A percentile compares a stretch with the other conserved stretches of the same genome.
Evolutionary conservation across 2,797 vertebrate species (phyloP).

Genomic region (Sebastes iracundus): DNA sequence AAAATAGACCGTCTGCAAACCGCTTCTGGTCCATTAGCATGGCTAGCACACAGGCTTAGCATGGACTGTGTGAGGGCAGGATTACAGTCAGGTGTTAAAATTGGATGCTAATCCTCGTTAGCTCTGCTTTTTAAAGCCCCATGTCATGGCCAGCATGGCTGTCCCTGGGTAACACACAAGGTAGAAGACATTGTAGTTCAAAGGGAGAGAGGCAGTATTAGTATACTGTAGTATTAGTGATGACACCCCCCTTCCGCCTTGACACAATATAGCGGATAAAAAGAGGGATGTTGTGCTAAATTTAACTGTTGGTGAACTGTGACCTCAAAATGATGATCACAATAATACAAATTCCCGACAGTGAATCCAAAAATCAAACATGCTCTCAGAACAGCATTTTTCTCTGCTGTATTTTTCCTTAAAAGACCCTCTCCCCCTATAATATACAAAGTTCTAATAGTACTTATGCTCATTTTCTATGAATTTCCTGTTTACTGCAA

Average conservation of each 20-base stretch:
- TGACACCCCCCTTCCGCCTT: neutral
- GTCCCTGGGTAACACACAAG: conserved; percentile 41
- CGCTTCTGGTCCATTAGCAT: conserved; percentile 60
- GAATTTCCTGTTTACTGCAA: conserved; percentile 1
- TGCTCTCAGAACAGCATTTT: neutral
- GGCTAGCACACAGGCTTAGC: conserved; percentile 74
- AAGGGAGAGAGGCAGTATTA: neutral
- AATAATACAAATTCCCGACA: neutral
- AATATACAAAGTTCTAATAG: neutral
- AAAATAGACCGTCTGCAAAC: conserved; percentile 39
- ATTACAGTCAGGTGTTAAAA: conserved; percentile 86
- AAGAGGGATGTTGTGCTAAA: neutral
- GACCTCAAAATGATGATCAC: neutral
- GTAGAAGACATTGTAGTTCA: conserved; percentile 18
- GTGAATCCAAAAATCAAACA: neutral
- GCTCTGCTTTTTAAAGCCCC: conserved; percentile 78
- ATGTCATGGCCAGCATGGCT: conserved; percentile 38
- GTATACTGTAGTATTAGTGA: neutral
- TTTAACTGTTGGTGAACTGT: neutral
- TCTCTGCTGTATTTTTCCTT: neutral
- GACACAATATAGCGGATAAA: neutral
- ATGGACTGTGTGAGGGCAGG: conserved; percentile 70
- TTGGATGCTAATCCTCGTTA: conserved; percentile 83
- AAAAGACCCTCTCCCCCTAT: neutral
- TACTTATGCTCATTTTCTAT: neutral